Evolutionary conservation across 2,113 vertebrate species (phyloP).

Genomic region (Arizona elegans): DNA sequence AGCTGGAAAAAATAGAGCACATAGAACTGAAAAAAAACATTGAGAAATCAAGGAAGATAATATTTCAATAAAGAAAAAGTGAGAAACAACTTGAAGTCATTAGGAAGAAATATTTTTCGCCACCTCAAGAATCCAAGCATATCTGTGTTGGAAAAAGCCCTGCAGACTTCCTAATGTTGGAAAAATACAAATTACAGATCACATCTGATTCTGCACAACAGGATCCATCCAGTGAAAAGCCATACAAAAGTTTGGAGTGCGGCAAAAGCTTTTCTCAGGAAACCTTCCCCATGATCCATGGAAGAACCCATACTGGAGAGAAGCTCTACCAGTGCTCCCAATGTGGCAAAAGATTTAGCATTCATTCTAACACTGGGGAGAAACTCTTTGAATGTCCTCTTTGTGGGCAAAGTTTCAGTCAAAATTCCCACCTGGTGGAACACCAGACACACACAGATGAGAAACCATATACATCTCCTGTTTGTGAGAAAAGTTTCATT

Average conservation of each 20-base stretch:
- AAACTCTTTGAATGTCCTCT: neutral
- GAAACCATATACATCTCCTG: neutral
- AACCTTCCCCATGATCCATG: neutral
- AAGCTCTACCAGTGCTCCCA: neutral
- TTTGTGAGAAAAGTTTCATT: neutral
- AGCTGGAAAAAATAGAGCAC: neutral
- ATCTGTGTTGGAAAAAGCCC: neutral
- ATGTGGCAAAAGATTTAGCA: neutral
- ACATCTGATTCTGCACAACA: neutral
- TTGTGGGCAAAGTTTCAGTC: neutral
- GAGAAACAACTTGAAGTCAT: neutral
- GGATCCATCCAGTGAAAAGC: neutral
- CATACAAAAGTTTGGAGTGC: neutral
- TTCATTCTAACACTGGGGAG: neutral
- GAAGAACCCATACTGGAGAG: neutral
- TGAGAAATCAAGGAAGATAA: neutral
- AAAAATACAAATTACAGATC: neutral
- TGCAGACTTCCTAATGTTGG: neutral
- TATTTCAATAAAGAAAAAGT: neutral
- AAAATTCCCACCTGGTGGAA: neutral
- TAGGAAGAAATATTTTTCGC: neutral
- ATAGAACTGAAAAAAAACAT: rapidly evolving
- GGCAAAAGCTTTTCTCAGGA: neutral
- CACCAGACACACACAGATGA: neutral
- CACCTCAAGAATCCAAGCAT: neutral